phyloP scores from a whole-genome alignment of 92 coral and sea anemone species.

The Epizoanthus ramosus region DNA sequence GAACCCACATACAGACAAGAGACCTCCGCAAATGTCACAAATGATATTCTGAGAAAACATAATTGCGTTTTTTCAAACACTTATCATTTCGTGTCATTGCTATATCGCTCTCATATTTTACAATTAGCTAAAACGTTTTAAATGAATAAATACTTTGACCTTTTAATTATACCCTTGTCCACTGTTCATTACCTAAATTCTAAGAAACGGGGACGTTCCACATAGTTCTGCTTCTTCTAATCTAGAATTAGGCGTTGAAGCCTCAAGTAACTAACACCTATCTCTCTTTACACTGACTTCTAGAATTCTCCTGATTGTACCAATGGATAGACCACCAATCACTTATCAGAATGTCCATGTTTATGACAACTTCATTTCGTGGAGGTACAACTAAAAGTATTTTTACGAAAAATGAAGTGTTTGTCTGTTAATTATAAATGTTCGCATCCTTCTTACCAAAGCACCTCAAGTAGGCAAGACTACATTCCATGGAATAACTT shows the following conservation, averaged over 20 bases:
- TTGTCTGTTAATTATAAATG: background rate
- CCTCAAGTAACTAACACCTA: background rate
- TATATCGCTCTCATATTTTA: conserved; percentile 6
- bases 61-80: background rate
- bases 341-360: background rate
- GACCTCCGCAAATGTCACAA: background rate
- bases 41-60: background rate
- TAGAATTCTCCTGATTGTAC: no score
- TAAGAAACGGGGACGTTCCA: background rate
- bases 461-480: background rate
- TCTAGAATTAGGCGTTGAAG: background rate
- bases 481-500: background rate
- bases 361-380: background rate
- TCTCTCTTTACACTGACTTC: no score
- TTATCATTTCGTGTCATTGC: background rate
- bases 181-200: background rate
- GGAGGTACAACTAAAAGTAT: background rate
- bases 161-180: background rate
- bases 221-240: background rate
- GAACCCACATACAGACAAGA: background rate
- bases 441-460: background rate
- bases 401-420: conserved; percentile 2
- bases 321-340: background rate
- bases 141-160: background rate
- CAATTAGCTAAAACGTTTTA: conserved; percentile 16